phyloP scores from a whole-genome alignment of 2,888 invertebrate genomes.

The Oligia fasciuncula region DNA sequence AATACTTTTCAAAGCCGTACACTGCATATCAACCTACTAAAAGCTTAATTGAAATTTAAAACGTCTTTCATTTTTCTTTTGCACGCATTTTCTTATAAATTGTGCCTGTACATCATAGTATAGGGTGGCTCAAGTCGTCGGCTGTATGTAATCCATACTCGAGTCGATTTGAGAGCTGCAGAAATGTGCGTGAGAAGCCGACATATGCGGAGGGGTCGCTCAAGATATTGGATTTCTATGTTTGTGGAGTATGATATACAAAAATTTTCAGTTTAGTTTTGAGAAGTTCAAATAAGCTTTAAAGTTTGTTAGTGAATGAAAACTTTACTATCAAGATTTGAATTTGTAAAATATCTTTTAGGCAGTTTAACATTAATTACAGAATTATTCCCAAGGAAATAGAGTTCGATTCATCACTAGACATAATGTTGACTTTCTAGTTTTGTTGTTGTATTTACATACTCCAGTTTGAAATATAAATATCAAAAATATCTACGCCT shows the following conservation, averaged over 20 bases:
- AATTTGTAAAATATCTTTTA: background rate
- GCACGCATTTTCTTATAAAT: constrained; percentile 65
- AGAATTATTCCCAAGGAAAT: background rate
- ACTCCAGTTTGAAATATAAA: background rate
- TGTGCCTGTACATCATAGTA: constrained; percentile 64
- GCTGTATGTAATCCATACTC: constrained; percentile 85
- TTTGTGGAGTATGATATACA: constrained; percentile 29
- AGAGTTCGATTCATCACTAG: background rate
- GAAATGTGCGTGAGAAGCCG: constrained; percentile 81
- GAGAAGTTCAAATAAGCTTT: background rate
- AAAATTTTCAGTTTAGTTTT: constrained; percentile 11
- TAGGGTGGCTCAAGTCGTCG: constrained; percentile 82
- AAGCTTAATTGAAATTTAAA: constrained; percentile 7
- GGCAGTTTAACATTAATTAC: too few relatives aligned
- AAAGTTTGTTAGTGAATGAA: background rate
- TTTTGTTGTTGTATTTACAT: background rate
- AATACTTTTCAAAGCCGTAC: background rate
- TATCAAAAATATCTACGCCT: background rate
- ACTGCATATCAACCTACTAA: background rate
- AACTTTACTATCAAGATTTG: background rate
- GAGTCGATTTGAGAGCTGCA: constrained; percentile 84
- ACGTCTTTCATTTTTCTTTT: background rate
- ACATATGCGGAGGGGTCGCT: constrained; percentile 62
- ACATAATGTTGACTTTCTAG: background rate
- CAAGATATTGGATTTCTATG: constrained; percentile 71